Base-by-base conservation (phyloP, 1,140 invertebrate genomes). In the Lepidurus arcticus region DNA sequence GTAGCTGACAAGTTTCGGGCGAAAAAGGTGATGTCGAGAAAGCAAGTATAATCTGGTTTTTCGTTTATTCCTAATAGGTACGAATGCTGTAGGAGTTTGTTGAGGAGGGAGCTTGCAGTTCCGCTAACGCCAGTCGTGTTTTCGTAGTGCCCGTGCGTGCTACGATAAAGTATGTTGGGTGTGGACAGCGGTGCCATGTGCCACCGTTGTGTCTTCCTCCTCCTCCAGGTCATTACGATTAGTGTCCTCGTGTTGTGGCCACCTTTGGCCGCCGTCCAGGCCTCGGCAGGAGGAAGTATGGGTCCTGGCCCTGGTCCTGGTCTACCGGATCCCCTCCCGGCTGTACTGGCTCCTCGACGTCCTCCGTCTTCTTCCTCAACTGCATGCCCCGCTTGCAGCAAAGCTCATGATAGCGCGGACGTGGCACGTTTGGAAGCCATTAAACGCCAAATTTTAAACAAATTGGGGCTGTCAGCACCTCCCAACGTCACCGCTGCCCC, bases 401-500 rank as follows among this genome's bases (percentile, higher is more conserved):
- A 21, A 65, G 53, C 53, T 7, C 53, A 65, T 1, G 53, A 65
- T 21, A 65, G 53, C 53, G 53, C 85, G 79, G 90, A 92, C 80
- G 86, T 87, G 26, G 84, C 91, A 34, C 86, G 92, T 74, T 84
- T 93, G 43, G 91, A 93, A 82, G 90, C 91, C 1, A 92, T 93
- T 81, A 92, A 93, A 82, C 88, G 89, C 74, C 91, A 93, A 84
- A 93, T 93, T 80, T 84, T 93, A 13, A 88, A 88, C 8, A 93
- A 93, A 83, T 86, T 93, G 78, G 91, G 91, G 7, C 85, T 93
- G 21, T 87, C 87, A 65, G 84, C 85, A 10, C 89, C 89, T 78
- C 92, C 92, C 24, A 92, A 92, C 82, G 89, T 93, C 24, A 91
- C 90, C 7, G 84, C 88, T 74, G 88, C 89, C 10, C 43, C 34